A percentile compares a stretch with the other conserved stretches of the same genome.
phyloP scores from a whole-genome alignment of 2,797 vertebrate species.

The Todus mexicanus region DNA sequence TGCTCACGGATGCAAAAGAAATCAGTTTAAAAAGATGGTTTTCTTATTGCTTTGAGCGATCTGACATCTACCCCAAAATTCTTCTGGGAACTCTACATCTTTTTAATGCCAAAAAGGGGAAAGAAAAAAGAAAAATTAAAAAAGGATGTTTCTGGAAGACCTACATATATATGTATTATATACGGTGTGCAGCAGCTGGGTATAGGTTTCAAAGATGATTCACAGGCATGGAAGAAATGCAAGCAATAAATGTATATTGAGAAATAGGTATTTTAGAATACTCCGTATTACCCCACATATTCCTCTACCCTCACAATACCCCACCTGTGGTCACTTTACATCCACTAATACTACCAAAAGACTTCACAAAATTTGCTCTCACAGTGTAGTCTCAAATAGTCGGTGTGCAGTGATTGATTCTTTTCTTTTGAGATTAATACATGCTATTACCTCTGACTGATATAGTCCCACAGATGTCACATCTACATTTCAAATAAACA shows the following conservation, averaged over 20 bases:
- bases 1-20: conserved; percentile 2
- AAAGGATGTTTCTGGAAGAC: background rate
- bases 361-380: background rate
- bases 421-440: background rate
- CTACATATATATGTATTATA: background rate
- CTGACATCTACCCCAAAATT: background rate
- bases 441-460: background rate
- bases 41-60: background rate
- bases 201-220: background rate
- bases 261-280: background rate
- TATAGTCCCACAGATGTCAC: background rate
- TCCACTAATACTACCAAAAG: background rate
- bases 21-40: background rate
- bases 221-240: background rate
- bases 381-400: background rate
- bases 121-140: background rate
- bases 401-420: no score
- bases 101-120: background rate
- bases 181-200: background rate
- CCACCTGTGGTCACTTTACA: background rate
- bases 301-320: background rate
- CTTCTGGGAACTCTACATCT: background rate
- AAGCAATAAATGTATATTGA: background rate
- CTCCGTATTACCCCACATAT: background rate
- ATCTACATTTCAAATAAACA: background rate